Percentiles rank a stretch among this genome's conserved stretches.
Evolutionary conservation across 1,140 invertebrate species (phyloP).

Genomic region (Ganaspis sp.): DNA sequence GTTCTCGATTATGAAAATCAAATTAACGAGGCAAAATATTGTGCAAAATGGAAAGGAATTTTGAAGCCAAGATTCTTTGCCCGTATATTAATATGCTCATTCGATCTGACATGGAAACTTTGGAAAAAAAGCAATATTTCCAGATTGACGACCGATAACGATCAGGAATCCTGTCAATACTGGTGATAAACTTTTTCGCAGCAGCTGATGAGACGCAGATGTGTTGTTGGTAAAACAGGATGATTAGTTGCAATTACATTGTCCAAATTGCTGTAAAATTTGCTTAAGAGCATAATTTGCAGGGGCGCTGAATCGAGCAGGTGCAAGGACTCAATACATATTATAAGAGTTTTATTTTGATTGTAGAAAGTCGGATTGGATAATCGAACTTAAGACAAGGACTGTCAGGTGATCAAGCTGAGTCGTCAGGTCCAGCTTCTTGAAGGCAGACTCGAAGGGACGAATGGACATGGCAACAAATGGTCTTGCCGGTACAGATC

Average conservation of each 20-base stretch:
- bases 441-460: conserved; percentile 44
- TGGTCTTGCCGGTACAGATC: conserved; percentile 69
- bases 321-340: not conserved
- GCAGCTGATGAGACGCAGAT: not conserved
- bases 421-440: not conserved
- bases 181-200: not conserved
- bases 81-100: too few species aligned
- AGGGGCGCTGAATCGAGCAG: not conserved
- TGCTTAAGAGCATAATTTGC: not conserved
- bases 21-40: too few species aligned
- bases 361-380: not conserved
- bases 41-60: too few species aligned
- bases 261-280: not conserved
- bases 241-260: not conserved
- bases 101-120: too few species aligned
- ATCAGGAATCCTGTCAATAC: not conserved
- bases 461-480: conserved; percentile 69
- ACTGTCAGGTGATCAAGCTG: not conserved
- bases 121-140: too few species aligned
- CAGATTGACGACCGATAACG: too few species aligned
- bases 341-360: conserved; percentile 7
- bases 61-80: too few species aligned
- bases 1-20: too few species aligned
- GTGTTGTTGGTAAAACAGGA: not conserved
- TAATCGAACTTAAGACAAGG: not conserved